These are phyloP conservation scores for Drosophila formosana DNA, from an alignment of 2,888 invertebrate species.

Conservation along the genomic window DNA sequence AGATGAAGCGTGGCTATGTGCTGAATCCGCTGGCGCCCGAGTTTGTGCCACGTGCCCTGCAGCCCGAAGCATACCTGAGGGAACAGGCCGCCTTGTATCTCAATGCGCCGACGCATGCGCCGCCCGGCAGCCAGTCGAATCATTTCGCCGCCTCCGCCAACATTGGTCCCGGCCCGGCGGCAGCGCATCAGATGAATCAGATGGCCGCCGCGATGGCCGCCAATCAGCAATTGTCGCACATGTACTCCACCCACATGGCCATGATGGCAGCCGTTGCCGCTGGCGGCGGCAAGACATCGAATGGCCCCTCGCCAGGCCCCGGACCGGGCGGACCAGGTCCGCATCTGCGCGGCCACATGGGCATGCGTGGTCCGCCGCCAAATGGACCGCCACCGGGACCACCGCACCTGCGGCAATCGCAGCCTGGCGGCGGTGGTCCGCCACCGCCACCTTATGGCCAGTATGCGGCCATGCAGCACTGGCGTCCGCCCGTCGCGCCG, in stretches of 20 bases:
- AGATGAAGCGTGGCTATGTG: slow-evolving; percentile 90
- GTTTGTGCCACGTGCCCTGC: slow-evolving; percentile 89
- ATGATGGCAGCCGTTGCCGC: slow-evolving; percentile 76
- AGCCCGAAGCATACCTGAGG: slow-evolving; percentile 86
- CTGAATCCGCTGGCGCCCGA: slow-evolving; percentile 93
- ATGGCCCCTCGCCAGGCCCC: slow-evolving; percentile 68
- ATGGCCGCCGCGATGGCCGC: slow-evolving; percentile 74
- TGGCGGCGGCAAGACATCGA: slow-evolving; percentile 64
- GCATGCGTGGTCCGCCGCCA: slow-evolving; percentile 75
- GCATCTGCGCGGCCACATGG: slow-evolving; percentile 68
- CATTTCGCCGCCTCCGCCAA: slow-evolving; percentile 63
- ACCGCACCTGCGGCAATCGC: slow-evolving; percentile 76
- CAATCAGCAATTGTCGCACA: slow-evolving; percentile 76
- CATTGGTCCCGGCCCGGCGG: slow-evolving; percentile 66
- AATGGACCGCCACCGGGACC: slow-evolving; percentile 75
- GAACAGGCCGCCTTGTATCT: slow-evolving; percentile 84
- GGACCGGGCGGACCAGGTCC: slow-evolving; percentile 70
- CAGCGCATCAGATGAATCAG: slow-evolving; percentile 79
- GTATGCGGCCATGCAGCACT: slow-evolving; percentile 84
- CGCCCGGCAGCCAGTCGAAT: slow-evolving; percentile 55
- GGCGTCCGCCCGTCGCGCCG: slow-evolving; percentile 79
- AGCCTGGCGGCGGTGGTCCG: slow-evolving; percentile 57
- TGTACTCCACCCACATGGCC: slow-evolving; percentile 79
- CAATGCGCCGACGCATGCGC: slow-evolving; percentile 55
- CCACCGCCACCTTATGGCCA: slow-evolving; percentile 79